Evolutionary conservation across 2,888 invertebrate species (phyloP), one percentile per base, ranked within the genome.

Genomic region (Cactoblastis cactorum): DNA sequence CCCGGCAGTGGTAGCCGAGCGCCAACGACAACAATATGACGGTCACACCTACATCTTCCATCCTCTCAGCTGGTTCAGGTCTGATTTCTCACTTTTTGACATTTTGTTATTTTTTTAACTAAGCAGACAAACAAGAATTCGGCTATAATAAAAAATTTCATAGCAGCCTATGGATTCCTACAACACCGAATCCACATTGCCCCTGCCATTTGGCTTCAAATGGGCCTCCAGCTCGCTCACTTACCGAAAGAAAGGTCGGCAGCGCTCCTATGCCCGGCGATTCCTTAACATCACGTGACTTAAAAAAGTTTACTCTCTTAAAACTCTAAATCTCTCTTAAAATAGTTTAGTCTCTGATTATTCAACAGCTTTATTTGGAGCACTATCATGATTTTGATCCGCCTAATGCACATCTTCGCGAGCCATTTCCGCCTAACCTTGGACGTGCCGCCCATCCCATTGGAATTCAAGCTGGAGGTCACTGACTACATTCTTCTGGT

Each of bases 31-130:
- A 19, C 34, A 72, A 11, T 55, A 65, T 6, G 75, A 73, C 24
- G 62, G 65, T 1, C 67, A 62, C 4, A 57, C 49, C 12, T 62
- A 52, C 28, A 46, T 74, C 9, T 73, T 81, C 3, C 83, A 84
- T 51, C 83, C 82, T 0, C 68, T 74, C 5, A 83, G 84, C 52
- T 49, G 65, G 18, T 66, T 76, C 56, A 74, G 77, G 83, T 82
- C 45, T 14, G 32, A 14, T 24, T n/a, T 32, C 17, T 2, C 24
- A 24, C 6, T 22, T 5, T 33, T 6, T 46, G 14, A 15, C 8
- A n/a, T 4, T 41, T 12, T 24, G 15, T 24, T 11, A 38, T 33
- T 11, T 33, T 33, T n/a, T 6, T 28, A 28, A 28, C 8, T 28
- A 28, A 9, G 5, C 9, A 28, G 8, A 1, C 28, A 6, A 1